Base-by-base conservation (phyloP, 2,888 invertebrate genomes). In the Harmothoe impar region DNA sequence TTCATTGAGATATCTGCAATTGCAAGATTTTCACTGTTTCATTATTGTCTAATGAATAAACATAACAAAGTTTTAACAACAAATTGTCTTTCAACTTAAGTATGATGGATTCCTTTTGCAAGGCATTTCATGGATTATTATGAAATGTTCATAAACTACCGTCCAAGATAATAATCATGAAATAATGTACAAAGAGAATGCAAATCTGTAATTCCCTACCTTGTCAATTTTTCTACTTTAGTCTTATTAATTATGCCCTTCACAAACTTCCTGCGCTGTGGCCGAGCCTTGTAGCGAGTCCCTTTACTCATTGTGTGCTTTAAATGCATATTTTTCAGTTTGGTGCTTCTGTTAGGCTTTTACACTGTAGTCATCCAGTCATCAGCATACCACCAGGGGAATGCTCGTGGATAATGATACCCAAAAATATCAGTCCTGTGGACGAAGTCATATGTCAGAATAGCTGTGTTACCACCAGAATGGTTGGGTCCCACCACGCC, bases 351-450 rank as follows among this genome's bases (percentile, higher is more conserved):
- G 20, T 52, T 85, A 23, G 93, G 92, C 78, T 56, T 23, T 86
- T 93, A 93, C 31, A 93, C 93, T 12, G 56, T 56, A n/a, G 93
- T 92, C 29, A 93, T 92, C 93, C 93, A 93, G 89, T 91, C 91
- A 72, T 93, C 93, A 0, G 91, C 93, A 29, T 72, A 92, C 93
- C 93, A 93, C 31, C 92, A 90, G 3, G 91, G 88, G 90, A 92
- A 93, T 1, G 62, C 25, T 17, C 92, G 81, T 7, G 93, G 93
- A 33, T 93, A 93, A 85, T 93, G 92, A 52, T 92, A 93, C 10
- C 93, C 93, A 86, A 92, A 91, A 1, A 92, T 89, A 15, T 92
- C 91, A 0, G 90, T 92, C 29, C 90, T 51, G 35, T 92, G 92
- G 3, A 91, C 91, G 85, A 93, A 93, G 68, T 93, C 93, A 86